Conservation (phyloP, 1,140 invertebrate species). For the Drosophila fuyamai region DNA sequence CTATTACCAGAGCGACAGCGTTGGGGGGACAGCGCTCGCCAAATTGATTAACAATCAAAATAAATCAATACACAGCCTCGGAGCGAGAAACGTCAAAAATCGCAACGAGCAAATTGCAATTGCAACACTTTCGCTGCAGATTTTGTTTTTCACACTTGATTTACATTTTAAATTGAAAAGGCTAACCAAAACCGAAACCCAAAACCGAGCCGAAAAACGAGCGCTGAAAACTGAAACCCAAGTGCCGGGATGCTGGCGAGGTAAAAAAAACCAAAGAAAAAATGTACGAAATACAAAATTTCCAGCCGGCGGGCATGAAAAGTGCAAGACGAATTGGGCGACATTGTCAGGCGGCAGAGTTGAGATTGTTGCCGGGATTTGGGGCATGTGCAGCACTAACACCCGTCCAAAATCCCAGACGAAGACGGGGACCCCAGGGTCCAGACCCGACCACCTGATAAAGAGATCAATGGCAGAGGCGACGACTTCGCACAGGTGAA, state of each 20-base stretch:
- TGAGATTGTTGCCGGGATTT: conserved; percentile 66
- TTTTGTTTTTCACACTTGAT: conserved; percentile 80
- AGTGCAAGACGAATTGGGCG: conserved; percentile 80
- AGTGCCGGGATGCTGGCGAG: not conserved
- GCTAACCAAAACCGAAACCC: conserved; percentile 63
- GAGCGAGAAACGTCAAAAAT: conserved; percentile 78
- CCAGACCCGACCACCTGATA: conserved; percentile 51
- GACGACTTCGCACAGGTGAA: conserved; percentile 58
- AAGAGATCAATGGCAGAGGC: conserved; percentile 77
- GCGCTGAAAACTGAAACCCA: conserved; percentile 40
- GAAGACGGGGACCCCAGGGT: conserved; percentile 19
- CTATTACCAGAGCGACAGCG: conserved; percentile 66
- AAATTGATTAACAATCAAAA: conserved; percentile 83
- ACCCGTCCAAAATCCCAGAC: conserved; percentile 20
- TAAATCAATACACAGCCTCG: conserved; percentile 77
- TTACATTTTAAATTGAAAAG: conserved; percentile 83
- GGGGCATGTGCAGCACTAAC: conserved; percentile 54
- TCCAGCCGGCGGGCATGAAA: conserved; percentile 73
- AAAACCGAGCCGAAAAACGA: conserved; percentile 33
- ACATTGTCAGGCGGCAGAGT: conserved; percentile 63
- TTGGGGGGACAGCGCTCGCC: conserved; percentile 53
- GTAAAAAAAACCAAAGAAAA: conserved; percentile 12
- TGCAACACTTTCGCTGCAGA: conserved; percentile 81
- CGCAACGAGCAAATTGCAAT: conserved; percentile 80
- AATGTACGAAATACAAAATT: conserved; percentile 36